Evolutionary conservation across 2,113 vertebrate species (phyloP).

Genomic region (Orthonyx spaldingii): DNA sequence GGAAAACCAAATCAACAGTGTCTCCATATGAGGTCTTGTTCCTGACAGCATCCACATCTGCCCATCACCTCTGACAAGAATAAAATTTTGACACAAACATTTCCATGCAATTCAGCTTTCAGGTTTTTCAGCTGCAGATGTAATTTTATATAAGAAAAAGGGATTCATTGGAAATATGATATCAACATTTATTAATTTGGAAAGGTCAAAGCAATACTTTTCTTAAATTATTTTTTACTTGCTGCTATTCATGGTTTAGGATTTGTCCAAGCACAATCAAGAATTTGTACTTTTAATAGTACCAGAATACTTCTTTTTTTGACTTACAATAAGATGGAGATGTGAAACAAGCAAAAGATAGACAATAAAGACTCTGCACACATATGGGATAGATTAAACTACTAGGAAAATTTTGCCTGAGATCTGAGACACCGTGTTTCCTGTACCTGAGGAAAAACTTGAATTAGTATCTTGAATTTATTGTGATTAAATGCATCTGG

Average conservation of each 20-base stretch:
- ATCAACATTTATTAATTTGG: neutral
- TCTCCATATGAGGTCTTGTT: neutral
- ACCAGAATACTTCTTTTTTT: neutral
- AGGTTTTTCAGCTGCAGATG: neutral
- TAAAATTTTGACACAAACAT: neutral
- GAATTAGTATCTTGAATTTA: neutral
- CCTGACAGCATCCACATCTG: neutral
- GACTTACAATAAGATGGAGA: neutral
- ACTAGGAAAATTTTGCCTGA: neutral
- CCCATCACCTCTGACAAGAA: neutral
- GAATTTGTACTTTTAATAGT: neutral
- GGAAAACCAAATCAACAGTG: neutral
- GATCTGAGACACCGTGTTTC: neutral
- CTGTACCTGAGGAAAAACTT: neutral
- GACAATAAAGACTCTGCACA: neutral
- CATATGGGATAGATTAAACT: neutral
- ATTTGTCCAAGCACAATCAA: neutral
- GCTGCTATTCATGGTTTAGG: neutral
- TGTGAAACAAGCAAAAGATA: neutral
- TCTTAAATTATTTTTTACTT: neutral
- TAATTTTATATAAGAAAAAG: neutral
- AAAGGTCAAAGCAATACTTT: neutral
- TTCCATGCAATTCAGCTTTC: neutral
- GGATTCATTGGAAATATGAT: neutral
- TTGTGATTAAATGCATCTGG: neutral